Base-by-base conservation (phyloP, 2,888 invertebrate species). In the Argynnis bischoffii region DNA sequence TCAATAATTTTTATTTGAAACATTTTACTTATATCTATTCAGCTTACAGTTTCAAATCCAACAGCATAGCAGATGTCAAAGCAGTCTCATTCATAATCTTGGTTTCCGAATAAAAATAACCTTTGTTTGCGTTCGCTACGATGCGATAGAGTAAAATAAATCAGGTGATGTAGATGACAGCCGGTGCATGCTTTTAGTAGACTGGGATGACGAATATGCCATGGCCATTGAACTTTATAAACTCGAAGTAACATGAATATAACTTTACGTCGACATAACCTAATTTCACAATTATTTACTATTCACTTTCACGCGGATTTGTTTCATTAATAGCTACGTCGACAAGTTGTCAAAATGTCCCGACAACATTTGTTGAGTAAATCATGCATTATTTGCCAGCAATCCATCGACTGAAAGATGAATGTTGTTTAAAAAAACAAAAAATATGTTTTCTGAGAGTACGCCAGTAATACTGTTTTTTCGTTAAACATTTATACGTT, bases 21-120 rank as follows among this genome's bases (percentile, higher is more conserved):
- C 11, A 41, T 41, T 41, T 41, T 41, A 26, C 26, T 26, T 26
- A 26, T 26, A 26, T 26, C 4, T 26, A 26, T 0, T 26, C 4
- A 4, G 26, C 26, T 26, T 26, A 41, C 35, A 41, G 35, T 41
- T 41, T 41, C 35, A 41, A 41, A 41, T 41, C 11, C 11, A 41
- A 41, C 35, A 41, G 35, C 35, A 11, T 72, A 78, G 76, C 57
- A 79, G 76, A 73, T 77, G 79, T 82, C 78, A 77, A 76, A 74
- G 76, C 77, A 18, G 70, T 74, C 79, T 84, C 89, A 89, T 90
- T 90, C 89, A 90, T 86, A 87, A 84, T 83, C 68, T 55, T 81
- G 77, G 76, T 78, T 79, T 77, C 75, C 74, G 77, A 84, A 83
- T 83, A 82, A 85, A 89, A 88, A 89, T 88, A 88, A 81, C 80